Conservation (phyloP, 37 sponge, comb jelly and placozoan genomes). For the Hexactinellida sp. region DNA sequence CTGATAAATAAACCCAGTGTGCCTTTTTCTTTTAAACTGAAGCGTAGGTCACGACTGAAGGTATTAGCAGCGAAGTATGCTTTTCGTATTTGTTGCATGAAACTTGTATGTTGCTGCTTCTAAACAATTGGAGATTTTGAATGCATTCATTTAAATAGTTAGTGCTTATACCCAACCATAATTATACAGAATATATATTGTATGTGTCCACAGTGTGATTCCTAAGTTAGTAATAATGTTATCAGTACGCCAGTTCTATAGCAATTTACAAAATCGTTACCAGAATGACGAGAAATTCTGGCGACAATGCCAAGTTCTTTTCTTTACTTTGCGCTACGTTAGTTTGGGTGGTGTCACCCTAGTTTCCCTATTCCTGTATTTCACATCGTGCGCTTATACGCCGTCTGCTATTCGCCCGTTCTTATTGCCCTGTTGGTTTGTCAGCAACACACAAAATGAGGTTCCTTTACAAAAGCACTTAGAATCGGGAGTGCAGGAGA, state of each 20-base stretch:
- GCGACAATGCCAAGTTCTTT: neutral
- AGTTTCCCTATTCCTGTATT: neutral
- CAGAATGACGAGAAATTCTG: neutral
- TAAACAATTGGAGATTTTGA: neutral
- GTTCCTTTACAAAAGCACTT: neutral
- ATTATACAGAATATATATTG: neutral
- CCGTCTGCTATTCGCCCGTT: neutral
- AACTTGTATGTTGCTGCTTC: neutral
- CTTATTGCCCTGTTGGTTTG: conserved; percentile 1
- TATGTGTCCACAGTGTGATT: neutral
- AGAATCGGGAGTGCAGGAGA: neutral
- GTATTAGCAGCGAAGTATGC: neutral
- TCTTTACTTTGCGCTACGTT: neutral
- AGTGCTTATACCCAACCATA: neutral
- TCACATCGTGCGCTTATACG: neutral
- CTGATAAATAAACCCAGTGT: no score
- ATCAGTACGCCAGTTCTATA: neutral
- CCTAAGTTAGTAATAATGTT: neutral
- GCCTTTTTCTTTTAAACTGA: no score
- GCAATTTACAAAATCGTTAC: neutral
- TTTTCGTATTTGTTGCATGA: neutral
- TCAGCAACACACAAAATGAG: neutral
- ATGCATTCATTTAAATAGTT: neutral
- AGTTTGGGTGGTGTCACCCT: neutral
- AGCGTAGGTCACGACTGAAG: no score